These are phyloP conservation scores for Tautogolabrus adspersus DNA, from an alignment of 2,113 vertebrate genomes.

Conservation along the genomic window DNA sequence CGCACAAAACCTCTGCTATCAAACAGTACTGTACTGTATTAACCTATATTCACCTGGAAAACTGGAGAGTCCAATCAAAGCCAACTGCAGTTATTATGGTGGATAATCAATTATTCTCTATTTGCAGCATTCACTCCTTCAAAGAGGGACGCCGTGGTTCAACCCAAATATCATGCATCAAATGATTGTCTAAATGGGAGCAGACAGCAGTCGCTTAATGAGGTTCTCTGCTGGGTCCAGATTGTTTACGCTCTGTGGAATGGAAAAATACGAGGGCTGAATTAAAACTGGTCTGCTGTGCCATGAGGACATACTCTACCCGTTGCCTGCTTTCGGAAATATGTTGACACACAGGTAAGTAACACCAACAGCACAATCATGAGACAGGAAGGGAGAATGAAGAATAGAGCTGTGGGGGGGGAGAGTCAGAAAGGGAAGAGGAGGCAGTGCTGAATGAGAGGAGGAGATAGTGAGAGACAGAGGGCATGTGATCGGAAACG, in stretches of 20 bases:
- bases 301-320: conserved; percentile 13
- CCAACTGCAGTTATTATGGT: not conserved
- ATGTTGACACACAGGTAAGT: not conserved
- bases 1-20: too few species aligned
- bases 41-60: not conserved
- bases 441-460: not conserved
- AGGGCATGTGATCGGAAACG: conserved; percentile 64
- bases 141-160: not conserved
- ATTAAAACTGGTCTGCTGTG: conserved; percentile 42
- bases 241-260: conserved; percentile 60
- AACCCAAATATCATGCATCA: conserved; percentile 28
- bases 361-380: not conserved
- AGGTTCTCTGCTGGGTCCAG: conserved; percentile 51
- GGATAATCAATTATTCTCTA: conserved; percentile 9
- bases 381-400: not conserved
- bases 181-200: conserved; percentile 13
- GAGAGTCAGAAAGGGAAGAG: not conserved
- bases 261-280: conserved; percentile 53
- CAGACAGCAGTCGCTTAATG: conserved; percentile 53
- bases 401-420: too few species aligned
- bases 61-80: not conserved
- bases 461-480: not conserved
- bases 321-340: conserved; percentile 12
- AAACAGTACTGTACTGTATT: too few species aligned
- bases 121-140: not conserved